Evolutionary conservation across 2,888 invertebrate genomes (phyloP).

Genomic region (Eurois occulta): DNA sequence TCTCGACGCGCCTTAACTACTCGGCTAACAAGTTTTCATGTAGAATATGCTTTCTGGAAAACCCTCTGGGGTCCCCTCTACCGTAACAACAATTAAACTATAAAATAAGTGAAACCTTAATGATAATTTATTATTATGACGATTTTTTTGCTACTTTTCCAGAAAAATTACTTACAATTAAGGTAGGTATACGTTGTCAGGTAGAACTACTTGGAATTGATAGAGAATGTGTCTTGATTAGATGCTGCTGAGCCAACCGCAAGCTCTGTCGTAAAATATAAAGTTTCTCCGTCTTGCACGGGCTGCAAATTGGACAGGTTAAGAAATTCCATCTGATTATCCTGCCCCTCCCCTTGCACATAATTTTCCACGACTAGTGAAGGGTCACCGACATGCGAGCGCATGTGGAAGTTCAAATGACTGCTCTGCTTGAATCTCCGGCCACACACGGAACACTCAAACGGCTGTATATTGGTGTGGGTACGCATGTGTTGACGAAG

Average conservation of each 20-base stretch:
- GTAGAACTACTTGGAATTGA: slow-evolving; percentile 61
- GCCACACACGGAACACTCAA: slow-evolving; percentile 84
- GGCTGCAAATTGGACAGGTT: slow-evolving; percentile 83
- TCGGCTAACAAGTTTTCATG: background rate
- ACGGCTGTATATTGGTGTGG: slow-evolving; percentile 88
- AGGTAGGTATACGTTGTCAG: slow-evolving; percentile 65
- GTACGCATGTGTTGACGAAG: slow-evolving; percentile 88
- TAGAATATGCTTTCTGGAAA: background rate
- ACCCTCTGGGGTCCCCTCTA: background rate
- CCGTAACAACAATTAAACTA: background rate
- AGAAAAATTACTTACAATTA: slow-evolving; percentile 44
- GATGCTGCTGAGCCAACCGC: slow-evolving; percentile 60
- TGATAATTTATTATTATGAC: background rate
- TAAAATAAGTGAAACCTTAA: slow-evolving; percentile 5
- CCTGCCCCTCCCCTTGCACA: slow-evolving; percentile 71
- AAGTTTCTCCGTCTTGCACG: slow-evolving; percentile 82
- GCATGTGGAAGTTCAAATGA: slow-evolving; percentile 87
- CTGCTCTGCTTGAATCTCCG: slow-evolving; percentile 87
- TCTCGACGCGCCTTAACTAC: background rate
- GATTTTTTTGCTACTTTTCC: background rate
- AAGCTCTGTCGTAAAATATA: slow-evolving; percentile 85
- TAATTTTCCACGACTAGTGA: slow-evolving; percentile 76
- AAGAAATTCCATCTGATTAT: slow-evolving; percentile 78
- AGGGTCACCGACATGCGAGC: slow-evolving; percentile 81
- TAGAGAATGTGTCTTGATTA: slow-evolving; percentile 65